phyloP scores from a whole-genome alignment of 2,797 vertebrate genomes.

The Mergus octosetaceus region DNA sequence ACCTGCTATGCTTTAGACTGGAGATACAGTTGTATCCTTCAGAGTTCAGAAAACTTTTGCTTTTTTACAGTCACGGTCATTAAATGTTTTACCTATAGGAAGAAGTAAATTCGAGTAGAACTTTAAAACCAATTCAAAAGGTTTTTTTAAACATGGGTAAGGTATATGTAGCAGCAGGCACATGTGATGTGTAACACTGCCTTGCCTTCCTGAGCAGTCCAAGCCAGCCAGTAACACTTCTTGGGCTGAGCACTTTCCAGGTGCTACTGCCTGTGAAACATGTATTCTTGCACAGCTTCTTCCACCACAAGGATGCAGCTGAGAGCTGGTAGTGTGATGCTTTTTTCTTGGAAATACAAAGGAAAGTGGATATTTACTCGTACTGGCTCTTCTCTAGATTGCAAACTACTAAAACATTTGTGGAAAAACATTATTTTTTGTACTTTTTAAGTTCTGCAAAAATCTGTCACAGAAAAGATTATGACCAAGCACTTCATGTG shows the following conservation, averaged over 20 bases:
- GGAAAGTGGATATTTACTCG: neutral
- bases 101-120: neutral
- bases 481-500: neutral
- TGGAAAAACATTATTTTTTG: neutral
- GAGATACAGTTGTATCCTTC: neutral
- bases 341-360: constrained; percentile 17
- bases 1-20: neutral
- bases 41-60: neutral
- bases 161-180: neutral
- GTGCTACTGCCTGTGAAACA: constrained; percentile 21
- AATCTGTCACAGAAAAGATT: neutral
- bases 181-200: constrained; percentile 15
- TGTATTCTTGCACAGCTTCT: neutral
- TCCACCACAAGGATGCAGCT: constrained; percentile 8
- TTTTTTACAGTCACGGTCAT: neutral
- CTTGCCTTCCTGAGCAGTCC: constrained; percentile 1
- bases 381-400: neutral
- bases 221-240: neutral
- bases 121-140: neutral
- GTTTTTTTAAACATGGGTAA: neutral
- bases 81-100: neutral
- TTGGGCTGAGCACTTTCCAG: neutral
- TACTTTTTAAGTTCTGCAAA: neutral
- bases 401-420: neutral
- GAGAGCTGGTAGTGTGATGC: constrained; percentile 5